phyloP scores from a whole-genome alignment of 35 echinoderm and acorn worm genomes.

The Stichopus chloronotus region DNA sequence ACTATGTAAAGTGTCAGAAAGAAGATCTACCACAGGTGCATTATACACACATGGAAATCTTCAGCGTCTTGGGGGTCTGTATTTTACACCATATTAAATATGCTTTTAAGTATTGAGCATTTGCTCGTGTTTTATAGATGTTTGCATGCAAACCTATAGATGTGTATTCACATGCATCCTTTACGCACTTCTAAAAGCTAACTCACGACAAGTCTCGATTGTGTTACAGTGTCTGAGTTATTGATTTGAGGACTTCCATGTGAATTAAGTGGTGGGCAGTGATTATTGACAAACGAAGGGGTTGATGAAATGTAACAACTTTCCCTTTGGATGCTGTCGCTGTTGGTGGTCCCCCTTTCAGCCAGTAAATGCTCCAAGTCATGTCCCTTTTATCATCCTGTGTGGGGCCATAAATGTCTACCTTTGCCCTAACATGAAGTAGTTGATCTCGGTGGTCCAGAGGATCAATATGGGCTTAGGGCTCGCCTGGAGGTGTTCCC shows the following conservation, averaged over 20 bases:
- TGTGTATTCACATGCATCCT: too few relatives aligned
- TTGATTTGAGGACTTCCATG: neutral
- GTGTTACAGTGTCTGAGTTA: neutral
- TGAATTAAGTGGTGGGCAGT: neutral
- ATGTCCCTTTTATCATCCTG: neutral
- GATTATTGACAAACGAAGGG: neutral
- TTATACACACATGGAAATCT: too few relatives aligned
- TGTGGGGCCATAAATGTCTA: neutral
- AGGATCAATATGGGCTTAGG: neutral
- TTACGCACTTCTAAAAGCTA: too few relatives aligned
- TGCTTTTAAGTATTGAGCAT: too few relatives aligned
- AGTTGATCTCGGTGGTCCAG: neutral
- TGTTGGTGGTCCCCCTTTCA: neutral
- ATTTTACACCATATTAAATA: too few relatives aligned
- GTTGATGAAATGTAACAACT: neutral
- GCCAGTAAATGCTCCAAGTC: neutral
- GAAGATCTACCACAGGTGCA: too few relatives aligned
- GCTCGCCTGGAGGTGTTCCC: too few relatives aligned
- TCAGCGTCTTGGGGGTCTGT: too few relatives aligned
- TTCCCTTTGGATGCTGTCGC: neutral
- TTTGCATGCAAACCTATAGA: too few relatives aligned
- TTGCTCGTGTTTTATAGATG: too few relatives aligned
- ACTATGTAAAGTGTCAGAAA: too few relatives aligned
- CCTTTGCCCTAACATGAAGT: too few relatives aligned
- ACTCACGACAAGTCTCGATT: neutral